phyloP scores from a whole-genome alignment of 2,888 invertebrate species.

The Campoplex nolae region DNA sequence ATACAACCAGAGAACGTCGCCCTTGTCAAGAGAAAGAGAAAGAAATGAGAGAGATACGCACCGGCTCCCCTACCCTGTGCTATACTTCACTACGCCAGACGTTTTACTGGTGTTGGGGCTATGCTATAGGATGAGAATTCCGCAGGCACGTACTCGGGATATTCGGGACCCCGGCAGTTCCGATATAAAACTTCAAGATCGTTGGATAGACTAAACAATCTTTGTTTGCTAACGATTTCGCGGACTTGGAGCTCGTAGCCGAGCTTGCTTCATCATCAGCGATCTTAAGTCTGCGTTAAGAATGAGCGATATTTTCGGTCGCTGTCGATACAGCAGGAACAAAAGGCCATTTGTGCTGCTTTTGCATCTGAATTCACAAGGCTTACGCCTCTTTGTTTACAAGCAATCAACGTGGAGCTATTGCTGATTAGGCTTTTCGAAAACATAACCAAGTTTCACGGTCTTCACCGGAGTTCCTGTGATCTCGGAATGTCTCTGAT shows the following conservation, averaged over 20 bases:
- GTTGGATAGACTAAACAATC: neutral
- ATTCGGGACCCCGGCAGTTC: neutral
- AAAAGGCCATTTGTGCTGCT: neutral
- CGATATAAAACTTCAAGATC: neutral
- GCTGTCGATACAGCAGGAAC: neutral
- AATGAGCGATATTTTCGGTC: neutral
- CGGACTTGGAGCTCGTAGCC: neutral
- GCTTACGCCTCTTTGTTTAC: conserved; percentile 7
- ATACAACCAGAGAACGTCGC: conserved; percentile 32
- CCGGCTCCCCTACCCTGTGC: conserved; percentile 13
- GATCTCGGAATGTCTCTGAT: neutral
- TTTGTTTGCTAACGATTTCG: neutral
- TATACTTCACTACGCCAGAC: conserved; percentile 54
- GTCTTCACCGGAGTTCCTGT: too few relatives aligned
- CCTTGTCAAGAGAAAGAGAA: neutral
- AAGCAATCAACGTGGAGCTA: neutral
- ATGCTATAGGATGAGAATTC: conserved; percentile 17
- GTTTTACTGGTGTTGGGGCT: conserved; percentile 46
- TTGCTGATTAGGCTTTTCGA: neutral
- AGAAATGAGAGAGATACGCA: neutral
- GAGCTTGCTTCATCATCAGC: neutral
- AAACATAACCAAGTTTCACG: neutral
- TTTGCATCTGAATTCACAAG: neutral
- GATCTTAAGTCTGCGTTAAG: neutral
- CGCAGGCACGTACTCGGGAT: neutral